Percentiles rank a stretch among this genome's conserved stretches.
These are phyloP conservation scores for Rhabdornis inornatus DNA, from an alignment of 2,113 vertebrate genomes.

Conservation along the genomic window DNA sequence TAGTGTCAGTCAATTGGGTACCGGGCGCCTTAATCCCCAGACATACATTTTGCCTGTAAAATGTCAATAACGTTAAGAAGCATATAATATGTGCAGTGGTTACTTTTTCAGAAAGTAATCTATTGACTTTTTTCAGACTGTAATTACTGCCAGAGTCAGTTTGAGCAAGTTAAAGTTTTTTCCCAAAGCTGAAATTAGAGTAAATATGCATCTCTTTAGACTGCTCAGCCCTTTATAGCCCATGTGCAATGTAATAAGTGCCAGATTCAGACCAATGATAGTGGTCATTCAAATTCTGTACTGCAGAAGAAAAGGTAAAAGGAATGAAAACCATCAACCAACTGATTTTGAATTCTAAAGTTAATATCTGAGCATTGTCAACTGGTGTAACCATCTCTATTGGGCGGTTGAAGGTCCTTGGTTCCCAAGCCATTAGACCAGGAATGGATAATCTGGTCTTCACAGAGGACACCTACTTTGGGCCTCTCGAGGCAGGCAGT, in stretches of 20 bases:
- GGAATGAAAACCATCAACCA: background rate
- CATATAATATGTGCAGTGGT: too few relatives aligned
- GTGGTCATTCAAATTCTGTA: background rate
- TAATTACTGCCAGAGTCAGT: background rate
- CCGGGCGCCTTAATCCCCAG: background rate
- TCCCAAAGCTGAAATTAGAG: background rate
- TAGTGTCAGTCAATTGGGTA: background rate
- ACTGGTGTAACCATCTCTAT: background rate
- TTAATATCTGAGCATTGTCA: background rate
- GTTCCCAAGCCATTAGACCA: background rate
- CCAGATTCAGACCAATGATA: background rate
- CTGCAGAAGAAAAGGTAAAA: background rate
- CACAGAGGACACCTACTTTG: background rate
- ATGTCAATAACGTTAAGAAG: background rate
- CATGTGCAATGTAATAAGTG: background rate
- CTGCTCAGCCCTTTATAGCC: background rate
- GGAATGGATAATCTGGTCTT: background rate
- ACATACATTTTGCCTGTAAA: background rate
- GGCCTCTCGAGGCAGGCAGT: background rate
- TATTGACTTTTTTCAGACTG: background rate
- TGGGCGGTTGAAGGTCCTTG: background rate
- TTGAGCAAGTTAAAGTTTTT: background rate
- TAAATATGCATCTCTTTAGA: background rate
- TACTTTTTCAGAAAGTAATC: background rate
- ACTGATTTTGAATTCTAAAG: background rate